Evolutionary conservation across 2,797 vertebrate genomes (phyloP).

Genomic region (Alca torda): DNA sequence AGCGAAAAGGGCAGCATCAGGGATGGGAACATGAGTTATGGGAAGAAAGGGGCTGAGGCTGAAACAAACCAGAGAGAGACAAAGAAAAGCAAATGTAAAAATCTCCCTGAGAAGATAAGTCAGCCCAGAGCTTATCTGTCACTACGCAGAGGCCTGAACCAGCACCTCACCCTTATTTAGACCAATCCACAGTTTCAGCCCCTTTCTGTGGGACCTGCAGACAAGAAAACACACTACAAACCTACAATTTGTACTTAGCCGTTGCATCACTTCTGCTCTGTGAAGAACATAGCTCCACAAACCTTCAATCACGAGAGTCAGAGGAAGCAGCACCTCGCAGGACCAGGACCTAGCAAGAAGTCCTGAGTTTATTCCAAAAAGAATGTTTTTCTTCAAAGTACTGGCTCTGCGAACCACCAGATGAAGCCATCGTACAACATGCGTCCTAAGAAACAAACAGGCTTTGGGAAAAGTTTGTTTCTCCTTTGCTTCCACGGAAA

Average conservation of each 20-base stretch:
- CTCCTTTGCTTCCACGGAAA: background rate
- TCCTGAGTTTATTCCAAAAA: background rate
- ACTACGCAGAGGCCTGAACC: background rate
- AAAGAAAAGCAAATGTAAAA: slow-evolving; percentile 25
- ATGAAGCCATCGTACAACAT: background rate
- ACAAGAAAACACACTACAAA: background rate
- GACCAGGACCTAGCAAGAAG: background rate
- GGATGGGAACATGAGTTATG: background rate
- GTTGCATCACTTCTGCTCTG: background rate
- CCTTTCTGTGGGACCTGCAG: background rate
- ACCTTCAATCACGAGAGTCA: background rate
- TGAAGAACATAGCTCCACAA: background rate
- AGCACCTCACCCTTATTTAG: slow-evolving; percentile 16
- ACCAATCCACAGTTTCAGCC: background rate
- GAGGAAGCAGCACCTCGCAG: background rate
- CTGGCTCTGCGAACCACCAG: background rate
- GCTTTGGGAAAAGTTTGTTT: background rate
- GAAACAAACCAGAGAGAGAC: background rate
- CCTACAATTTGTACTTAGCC: background rate
- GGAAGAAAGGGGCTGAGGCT: background rate
- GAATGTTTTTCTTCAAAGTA: background rate
- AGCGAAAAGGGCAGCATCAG: background rate
- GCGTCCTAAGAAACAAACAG: background rate
- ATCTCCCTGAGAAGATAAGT: slow-evolving; percentile 17
- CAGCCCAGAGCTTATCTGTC: slow-evolving; percentile 43